Evolutionary conservation across 2,113 vertebrate species (phyloP).

Genomic region (Camelus dromedarius): DNA sequence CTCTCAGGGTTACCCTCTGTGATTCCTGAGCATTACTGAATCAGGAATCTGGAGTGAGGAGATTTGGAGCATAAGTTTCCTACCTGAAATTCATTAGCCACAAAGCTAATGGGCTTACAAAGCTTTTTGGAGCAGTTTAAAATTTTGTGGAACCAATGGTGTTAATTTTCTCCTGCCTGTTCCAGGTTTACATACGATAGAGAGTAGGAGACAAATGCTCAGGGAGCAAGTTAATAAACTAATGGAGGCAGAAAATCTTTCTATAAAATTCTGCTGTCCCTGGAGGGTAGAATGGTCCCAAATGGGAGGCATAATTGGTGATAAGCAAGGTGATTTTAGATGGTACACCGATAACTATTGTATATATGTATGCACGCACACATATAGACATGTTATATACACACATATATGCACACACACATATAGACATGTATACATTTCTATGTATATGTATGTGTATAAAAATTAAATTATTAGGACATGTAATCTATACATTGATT

Average conservation of each 20-base stretch:
- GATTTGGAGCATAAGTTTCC: not conserved
- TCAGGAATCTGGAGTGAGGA: not conserved
- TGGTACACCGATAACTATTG: not conserved
- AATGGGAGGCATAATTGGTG: not conserved
- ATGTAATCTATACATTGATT: not conserved
- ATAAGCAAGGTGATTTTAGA: slow-evolving; percentile 35
- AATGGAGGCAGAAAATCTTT: not conserved
- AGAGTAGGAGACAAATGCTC: not conserved
- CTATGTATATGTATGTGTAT: not conserved
- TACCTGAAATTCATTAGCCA: not conserved
- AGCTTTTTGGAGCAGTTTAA: not conserved
- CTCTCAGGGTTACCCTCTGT: not conserved
- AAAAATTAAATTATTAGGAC: slow-evolving; percentile 6
- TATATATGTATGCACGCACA: not conserved
- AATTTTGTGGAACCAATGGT: not conserved
- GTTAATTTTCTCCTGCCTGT: not conserved
- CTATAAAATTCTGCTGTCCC: not conserved
- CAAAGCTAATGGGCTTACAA: not conserved
- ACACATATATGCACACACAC: rapidly evolving
- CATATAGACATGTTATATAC: too few species aligned
- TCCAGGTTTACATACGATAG: not conserved
- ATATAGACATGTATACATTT: rapidly evolving
- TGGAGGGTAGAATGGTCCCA: not conserved
- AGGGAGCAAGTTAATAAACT: not conserved
- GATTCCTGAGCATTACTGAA: not conserved